Conservation (phyloP, 2,888 invertebrate species). For the Myathropa florea region DNA sequence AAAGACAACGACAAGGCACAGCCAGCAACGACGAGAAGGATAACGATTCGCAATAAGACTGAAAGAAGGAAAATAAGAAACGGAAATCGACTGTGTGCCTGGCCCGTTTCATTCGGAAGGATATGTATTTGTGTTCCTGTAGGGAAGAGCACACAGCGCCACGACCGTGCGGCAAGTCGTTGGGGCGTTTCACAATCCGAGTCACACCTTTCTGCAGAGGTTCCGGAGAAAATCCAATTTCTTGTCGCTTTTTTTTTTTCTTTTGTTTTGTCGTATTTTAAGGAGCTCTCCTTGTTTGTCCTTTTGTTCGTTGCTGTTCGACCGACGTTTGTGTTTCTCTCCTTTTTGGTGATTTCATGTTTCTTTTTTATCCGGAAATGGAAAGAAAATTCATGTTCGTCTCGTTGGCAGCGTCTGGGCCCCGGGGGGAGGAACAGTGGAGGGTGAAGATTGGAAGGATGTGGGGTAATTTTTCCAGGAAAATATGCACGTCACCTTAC, state of each 20-base stretch:
- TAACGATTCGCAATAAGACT: slow-evolving; percentile 48
- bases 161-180: slow-evolving; percentile 4
- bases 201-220: slow-evolving; percentile 47
- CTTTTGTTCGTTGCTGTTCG: neutral
- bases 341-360: neutral
- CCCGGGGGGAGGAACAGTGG: neutral
- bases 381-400: neutral
- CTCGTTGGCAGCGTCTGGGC: neutral
- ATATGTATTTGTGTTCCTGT: slow-evolving; percentile 49
- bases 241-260: slow-evolving; percentile 28
- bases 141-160: neutral
- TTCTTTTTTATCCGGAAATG: neutral
- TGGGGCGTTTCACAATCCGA: slow-evolving; percentile 57
- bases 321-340: slow-evolving; percentile 11
- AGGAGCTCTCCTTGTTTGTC: slow-evolving; percentile 19
- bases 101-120: slow-evolving; percentile 44
- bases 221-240: slow-evolving; percentile 37
- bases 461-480: neutral
- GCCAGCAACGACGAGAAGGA: neutral
- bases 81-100: slow-evolving; percentile 41
- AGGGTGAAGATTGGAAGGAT: neutral
- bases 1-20: neutral
- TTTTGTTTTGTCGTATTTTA: slow-evolving; percentile 15
- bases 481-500: neutral
- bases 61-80: slow-evolving; percentile 30